Base-by-base conservation (phyloP, 2,888 invertebrate genomes). In the Harpalus rubripes region DNA sequence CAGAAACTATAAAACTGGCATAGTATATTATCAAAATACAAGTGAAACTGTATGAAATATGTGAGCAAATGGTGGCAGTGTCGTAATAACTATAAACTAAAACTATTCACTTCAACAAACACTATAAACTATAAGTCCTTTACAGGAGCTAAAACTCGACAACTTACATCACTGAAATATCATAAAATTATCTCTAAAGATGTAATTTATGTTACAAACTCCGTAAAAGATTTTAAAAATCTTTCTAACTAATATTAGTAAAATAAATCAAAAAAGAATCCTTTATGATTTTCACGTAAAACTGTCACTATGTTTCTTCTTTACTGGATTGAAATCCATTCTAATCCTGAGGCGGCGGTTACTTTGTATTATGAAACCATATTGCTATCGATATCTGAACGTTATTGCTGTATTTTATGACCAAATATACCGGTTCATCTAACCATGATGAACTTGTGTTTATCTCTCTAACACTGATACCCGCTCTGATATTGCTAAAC, bases 301-400 rank as follows among this genome's bases (percentile, higher is more conserved):
- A 52, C 44, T 52, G 10, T 32, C 32, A 32, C 32, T 32, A 32
- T 32, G 32, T 5, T 32, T 32, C 22, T 32, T 32, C 32, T 32
- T 32, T 32, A 32, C 44, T 52, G 2, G 44, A 12, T 12, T 52
- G 12, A 12, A 12, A 52, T 52, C 44, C 44, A 52, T 52, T 52
- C 12, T 88, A 87, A 88, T 88, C 88, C 88, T 87, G 76, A 80
- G 85, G 82, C 87, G 86, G 86, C 85, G 86, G 87, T 87, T 86
- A 87, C 87, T 87, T 87, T 87, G 87, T 88, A 88, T 88, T 88
- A 88, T 88, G 88, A 88, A 88, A 87, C 88, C 86, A 86, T 87
- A 87, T 87, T 86, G 86, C 86, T 86, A 87, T 87, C 87, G 86
- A 86, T 87, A 87, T 41, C 61, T 88, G 88, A 87, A 87, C 88